Base-by-base conservation (phyloP, 37 sponge, comb jelly and placozoan species). In the Axinella damicornis region DNA sequence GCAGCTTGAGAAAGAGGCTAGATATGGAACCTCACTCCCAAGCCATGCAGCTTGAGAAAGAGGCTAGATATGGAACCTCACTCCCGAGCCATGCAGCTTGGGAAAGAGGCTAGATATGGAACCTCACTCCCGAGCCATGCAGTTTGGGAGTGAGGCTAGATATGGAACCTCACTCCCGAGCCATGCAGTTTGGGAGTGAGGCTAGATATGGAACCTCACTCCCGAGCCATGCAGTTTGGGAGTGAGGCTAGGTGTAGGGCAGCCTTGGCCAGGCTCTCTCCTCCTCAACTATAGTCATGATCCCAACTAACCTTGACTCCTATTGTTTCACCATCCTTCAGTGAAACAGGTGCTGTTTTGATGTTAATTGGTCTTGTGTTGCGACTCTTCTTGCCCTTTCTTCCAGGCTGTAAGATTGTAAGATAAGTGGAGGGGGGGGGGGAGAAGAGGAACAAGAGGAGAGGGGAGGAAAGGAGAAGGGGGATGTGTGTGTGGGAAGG, bases 281-380 rank as follows among this genome's bases (percentile, higher is more conserved):
- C n/a, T n/a, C n/a, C n/a, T n/a, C n/a, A n/a, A n/a, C n/a, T n/a
- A n/a, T n/a, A n/a, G n/a, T n/a, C n/a, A n/a, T n/a, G n/a, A n/a
- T n/a, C n/a, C n/a, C n/a, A n/a, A 21, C 53, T 14, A 15, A 94
- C 94, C 91, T 90, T 85, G 21, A 90, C 62, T 33, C 91, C 94
- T 38, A 94, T 55, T 22, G 69, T 83, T 85, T 94, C 94, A 20
- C 94, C 94, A 79, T 94, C 94, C 19, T 82, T 58, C n/a, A 94
- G 76, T 33, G 72, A 19, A 40, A 89, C 62, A 1, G 94, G 94
- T 21, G 90, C 31, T 33, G 90, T 89, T 58, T 85, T 85, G 53
- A 93, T 75, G 62, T 82, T 93, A n/a, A 81, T 67, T 28, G 38
- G 63, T 27, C 4, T 61, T 5, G 27, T 25, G 2, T 61, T 61